phyloP scores from a whole-genome alignment of 2,113 vertebrate genomes.

The Stigmatopora argus region DNA sequence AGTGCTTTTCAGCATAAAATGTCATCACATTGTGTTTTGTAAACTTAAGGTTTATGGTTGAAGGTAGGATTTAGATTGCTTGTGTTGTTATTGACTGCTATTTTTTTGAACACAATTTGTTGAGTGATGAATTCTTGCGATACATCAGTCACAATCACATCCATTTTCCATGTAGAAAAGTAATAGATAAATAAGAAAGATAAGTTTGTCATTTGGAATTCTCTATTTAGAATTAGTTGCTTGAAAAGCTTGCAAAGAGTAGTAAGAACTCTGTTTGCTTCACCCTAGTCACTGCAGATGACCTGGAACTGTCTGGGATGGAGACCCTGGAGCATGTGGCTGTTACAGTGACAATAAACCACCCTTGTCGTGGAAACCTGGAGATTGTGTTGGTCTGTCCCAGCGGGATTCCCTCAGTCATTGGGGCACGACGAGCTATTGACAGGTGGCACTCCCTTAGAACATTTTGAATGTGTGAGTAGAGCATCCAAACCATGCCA shows the following conservation, averaged over 20 bases:
- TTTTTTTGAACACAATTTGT: neutral
- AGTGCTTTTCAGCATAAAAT: neutral
- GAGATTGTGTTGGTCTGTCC: conserved; percentile 84
- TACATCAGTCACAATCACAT: neutral
- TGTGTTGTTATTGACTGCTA: neutral
- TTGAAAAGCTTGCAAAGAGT: neutral
- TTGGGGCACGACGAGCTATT: conserved; percentile 78
- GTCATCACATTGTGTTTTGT: neutral
- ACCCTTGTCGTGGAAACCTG: conserved; percentile 83
- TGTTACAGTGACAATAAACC: conserved; percentile 80
- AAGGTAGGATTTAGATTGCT: neutral
- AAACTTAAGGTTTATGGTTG: neutral
- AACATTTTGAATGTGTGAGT: neutral
- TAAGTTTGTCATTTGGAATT: neutral
- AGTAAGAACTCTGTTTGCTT: neutral
- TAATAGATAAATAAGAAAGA: too few relatives aligned
- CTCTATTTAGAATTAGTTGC: neutral
- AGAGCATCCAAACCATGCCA: neutral
- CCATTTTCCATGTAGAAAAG: too few relatives aligned
- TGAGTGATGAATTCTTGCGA: neutral
- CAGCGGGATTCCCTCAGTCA: conserved; percentile 86
- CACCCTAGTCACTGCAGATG: conserved; percentile 71
- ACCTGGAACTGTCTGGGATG: conserved; percentile 85
- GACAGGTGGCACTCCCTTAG: conserved; percentile 74
- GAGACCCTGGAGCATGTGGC: conserved; percentile 90